phyloP scores from a whole-genome alignment of 2,113 vertebrate genomes.

The Periophthalmodon schlosseri region DNA sequence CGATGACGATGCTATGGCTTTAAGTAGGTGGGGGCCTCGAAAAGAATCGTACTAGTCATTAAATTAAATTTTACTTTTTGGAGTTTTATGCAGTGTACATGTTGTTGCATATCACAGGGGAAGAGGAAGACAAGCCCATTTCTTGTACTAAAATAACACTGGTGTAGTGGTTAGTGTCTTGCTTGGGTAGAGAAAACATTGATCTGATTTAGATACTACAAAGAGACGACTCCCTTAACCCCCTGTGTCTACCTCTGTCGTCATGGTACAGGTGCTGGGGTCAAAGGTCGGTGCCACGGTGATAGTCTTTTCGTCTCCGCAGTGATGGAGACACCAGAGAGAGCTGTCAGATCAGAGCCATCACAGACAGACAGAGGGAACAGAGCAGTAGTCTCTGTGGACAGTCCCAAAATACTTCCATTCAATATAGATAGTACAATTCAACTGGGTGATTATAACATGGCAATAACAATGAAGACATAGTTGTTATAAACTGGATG shows the following conservation, averaged over 20 bases:
- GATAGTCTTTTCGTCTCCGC: constrained; percentile 23
- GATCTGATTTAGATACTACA: background rate
- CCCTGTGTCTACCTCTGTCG: constrained; percentile 10
- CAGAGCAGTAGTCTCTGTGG: background rate
- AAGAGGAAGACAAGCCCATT: too few species aligned
- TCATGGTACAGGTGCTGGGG: constrained; percentile 21
- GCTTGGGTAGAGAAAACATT: background rate
- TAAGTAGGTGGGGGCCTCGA: too few species aligned
- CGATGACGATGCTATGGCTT: too few species aligned
- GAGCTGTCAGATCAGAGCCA: constrained; percentile 16
- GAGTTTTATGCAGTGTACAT: too few species aligned
- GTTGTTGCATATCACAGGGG: too few species aligned
- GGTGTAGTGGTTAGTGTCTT: too few species aligned
- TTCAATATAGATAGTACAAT: background rate
- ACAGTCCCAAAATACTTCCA: background rate
- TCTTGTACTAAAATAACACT: too few species aligned
- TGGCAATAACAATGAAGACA: background rate
- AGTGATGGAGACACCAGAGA: constrained; percentile 16
- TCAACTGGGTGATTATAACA: background rate
- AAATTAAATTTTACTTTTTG: too few species aligned
- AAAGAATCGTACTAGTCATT: too few species aligned
- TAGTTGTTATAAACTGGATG: background rate
- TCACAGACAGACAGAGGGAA: constrained; percentile 29
- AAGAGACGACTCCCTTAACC: background rate
- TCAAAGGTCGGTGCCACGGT: background rate